Evolutionary conservation across 2,888 invertebrate genomes (phyloP), one percentile per base, ranked within the genome.

Genomic region (Cylindroiulus punctatus): DNA sequence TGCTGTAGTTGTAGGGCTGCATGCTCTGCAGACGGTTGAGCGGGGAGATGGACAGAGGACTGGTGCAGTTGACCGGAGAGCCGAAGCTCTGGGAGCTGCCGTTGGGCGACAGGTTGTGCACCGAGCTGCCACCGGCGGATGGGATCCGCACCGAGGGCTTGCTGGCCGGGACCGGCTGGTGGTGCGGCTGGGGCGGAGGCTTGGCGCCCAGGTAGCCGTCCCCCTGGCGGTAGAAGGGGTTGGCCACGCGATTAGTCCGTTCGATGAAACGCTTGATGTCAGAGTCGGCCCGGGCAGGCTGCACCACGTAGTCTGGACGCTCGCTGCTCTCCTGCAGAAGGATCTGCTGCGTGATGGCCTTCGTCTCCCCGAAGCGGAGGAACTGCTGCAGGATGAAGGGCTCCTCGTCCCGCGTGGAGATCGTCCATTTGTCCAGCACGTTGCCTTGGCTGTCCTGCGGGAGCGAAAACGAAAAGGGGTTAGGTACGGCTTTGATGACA

Each of bases 1-100:
- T 96, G 44, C 97, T 94, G 90, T 96, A 97, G 91, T 98, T 97
- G 90, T 97, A 97, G 0, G 98, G 97, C 90, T 98, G 97, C 97
- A 98, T 97, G 89, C 95, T 97, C 92, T 97, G 97, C 84, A 98
- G 92, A 89, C 96, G 94, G 91, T 95, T 97, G 88, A 98, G 92
- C 3, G 98, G 97, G 14, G 96, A 95, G 44, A 93, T 93, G 88
- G 94, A 93, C 40, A 93, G 90, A 81, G 94, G 94, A 91, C 94
- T 90, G 44, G 90, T 89, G 52, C 87, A 87, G 81, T 88, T 87
- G 42, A 88, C 87, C 17, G 88, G 87, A 0, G 88, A 88, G 17
- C 86, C 87, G 52, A 88, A 88, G 82, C 87, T 88, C 76, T 88
- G 87, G 19, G 88, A 88, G 57, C 88, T 87, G 86, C 88, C 88